Percentiles rank a stretch among this genome's conserved stretches.
These are phyloP conservation scores for Rhinophrynus dorsalis DNA, from an alignment of 2,797 vertebrate genomes.

Conservation along the genomic window DNA sequence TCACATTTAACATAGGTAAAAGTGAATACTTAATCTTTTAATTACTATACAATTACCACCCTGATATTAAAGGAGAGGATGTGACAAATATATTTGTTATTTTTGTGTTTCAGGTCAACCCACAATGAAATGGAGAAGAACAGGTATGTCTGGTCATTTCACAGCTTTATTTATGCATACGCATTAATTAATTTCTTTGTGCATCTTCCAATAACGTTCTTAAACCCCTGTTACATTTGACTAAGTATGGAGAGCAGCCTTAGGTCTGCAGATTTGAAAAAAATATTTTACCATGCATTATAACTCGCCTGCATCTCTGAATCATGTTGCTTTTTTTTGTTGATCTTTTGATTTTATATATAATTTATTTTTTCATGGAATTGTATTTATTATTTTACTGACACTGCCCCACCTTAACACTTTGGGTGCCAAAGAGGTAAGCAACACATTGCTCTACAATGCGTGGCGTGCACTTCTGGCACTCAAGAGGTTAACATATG, in stretches of 20 bases:
- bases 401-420: too few species aligned
- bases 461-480: too few species aligned
- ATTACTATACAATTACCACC: fast-evolving
- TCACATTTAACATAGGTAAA: too few species aligned
- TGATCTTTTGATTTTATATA: too few species aligned
- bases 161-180: neutral
- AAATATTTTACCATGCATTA: too few species aligned
- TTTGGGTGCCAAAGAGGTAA: too few species aligned
- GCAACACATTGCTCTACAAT: too few species aligned
- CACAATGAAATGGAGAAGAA: constrained; percentile 99
- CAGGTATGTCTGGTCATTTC: constrained; percentile 73
- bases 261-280: neutral
- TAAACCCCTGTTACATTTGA: neutral
- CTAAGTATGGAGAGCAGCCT: neutral
- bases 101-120: constrained; percentile 79
- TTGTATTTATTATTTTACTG: too few species aligned
- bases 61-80: constrained; percentile 1
- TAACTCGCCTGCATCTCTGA: too few species aligned
- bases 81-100: constrained; percentile 20
- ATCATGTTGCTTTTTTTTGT: too few species aligned
- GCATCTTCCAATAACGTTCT: neutral
- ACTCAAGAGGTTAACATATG: too few species aligned
- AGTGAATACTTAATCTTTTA: neutral
- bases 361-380: too few species aligned
- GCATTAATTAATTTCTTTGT: neutral